Percentiles rank a stretch among this genome's conserved stretches.
Evolutionary conservation across 2,797 vertebrate species (phyloP).

Genomic region (Chromobotia macracanthus): DNA sequence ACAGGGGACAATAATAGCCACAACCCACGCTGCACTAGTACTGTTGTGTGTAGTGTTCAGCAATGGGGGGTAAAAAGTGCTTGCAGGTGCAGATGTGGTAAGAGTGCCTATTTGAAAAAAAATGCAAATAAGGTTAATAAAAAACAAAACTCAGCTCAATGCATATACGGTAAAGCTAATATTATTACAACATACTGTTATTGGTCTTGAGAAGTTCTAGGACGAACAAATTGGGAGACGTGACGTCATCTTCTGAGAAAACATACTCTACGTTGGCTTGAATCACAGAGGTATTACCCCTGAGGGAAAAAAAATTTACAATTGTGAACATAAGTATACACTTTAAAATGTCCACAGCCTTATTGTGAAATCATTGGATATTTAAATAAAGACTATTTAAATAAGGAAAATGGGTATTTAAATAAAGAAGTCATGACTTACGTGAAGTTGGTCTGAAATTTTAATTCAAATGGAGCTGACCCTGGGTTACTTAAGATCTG

Average conservation of each 20-base stretch:
- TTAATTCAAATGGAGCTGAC: background rate
- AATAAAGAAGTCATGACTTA: conserved; percentile 1
- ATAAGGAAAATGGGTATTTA: too few relatives aligned
- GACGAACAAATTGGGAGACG: conserved; percentile 32
- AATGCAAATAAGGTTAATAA: background rate
- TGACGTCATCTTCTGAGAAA: conserved; percentile 24
- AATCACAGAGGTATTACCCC: conserved; percentile 1
- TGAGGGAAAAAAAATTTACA: background rate
- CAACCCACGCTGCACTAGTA: conserved; percentile 46
- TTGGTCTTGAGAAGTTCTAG: conserved; percentile 24
- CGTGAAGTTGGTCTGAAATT: background rate
- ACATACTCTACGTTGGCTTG: conserved; percentile 2
- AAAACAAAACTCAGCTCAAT: too few relatives aligned
- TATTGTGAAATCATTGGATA: background rate
- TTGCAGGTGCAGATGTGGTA: conserved; percentile 15
- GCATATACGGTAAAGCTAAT: background rate
- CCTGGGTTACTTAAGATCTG: conserved; percentile 11
- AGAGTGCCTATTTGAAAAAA: background rate
- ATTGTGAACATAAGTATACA: background rate
- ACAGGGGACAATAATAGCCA: conserved; percentile 59
- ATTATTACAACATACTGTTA: conserved; percentile 8
- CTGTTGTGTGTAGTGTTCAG: conserved; percentile 13
- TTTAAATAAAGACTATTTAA: too few relatives aligned
- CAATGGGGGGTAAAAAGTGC: background rate
- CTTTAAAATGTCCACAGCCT: background rate